Percentiles rank a stretch among this genome's conserved stretches.
Conservation (phyloP, 92 coral and sea anemone species). For the Epizoanthus scotinus region DNA sequence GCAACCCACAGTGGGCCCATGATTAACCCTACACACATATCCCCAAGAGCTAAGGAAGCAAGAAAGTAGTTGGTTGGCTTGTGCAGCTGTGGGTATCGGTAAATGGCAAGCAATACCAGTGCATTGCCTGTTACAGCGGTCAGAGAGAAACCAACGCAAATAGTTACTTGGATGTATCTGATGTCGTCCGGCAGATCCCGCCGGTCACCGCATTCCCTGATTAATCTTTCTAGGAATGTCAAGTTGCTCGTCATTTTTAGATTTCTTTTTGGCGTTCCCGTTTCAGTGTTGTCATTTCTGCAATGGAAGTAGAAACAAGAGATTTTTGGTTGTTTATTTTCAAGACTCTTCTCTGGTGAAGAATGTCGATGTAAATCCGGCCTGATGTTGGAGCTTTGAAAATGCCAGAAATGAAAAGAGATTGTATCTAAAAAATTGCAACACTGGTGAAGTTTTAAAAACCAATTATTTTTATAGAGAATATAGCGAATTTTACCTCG, state of each 20-base stretch:
- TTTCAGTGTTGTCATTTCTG: neutral
- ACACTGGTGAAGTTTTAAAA: too few relatives aligned
- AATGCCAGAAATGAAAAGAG: too few relatives aligned
- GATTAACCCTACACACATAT: constrained; percentile 27
- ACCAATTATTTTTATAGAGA: too few relatives aligned
- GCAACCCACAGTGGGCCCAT: constrained; percentile 40
- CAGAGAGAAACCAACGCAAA: constrained; percentile 18
- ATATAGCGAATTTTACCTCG: too few relatives aligned
- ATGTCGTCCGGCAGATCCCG: constrained; percentile 28
- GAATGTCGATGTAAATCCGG: too few relatives aligned
- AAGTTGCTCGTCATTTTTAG: neutral
- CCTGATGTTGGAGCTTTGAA: too few relatives aligned
- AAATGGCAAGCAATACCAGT: constrained; percentile 28
- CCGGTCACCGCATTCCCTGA: constrained; percentile 2
- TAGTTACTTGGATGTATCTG: neutral
- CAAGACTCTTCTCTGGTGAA: too few relatives aligned
- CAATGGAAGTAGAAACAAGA: neutral
- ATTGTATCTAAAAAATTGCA: too few relatives aligned
- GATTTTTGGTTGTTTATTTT: too few relatives aligned
- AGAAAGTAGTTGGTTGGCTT: constrained; percentile 39
- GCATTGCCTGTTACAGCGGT: constrained; percentile 18
- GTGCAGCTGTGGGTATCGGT: constrained; percentile 25
- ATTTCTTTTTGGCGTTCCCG: neutral
- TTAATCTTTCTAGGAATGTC: neutral
- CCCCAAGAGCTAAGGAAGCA: constrained; percentile 28